phyloP scores from a whole-genome alignment of 2,888 invertebrate genomes.

The Thyatira batis region DNA sequence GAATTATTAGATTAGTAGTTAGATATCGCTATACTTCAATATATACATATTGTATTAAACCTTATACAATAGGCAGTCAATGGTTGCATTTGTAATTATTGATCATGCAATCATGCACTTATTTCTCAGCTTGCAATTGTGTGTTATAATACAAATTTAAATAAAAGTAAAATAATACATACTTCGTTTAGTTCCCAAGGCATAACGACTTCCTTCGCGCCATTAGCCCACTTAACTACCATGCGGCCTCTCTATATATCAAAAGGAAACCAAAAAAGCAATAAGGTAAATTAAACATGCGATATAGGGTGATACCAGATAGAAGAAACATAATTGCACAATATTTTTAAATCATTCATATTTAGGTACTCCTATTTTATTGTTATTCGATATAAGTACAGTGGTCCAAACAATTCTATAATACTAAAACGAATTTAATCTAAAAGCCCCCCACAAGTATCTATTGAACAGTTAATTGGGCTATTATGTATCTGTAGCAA shows the following conservation, averaged over 20 bases:
- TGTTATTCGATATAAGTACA: neutral
- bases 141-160: conserved; percentile 24
- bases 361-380: neutral
- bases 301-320: conserved; percentile 26
- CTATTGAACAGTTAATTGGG: too few species aligned
- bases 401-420: neutral
- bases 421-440: too few species aligned
- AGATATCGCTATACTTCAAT: too few species aligned
- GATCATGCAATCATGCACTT: conserved; percentile 7
- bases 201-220: conserved; percentile 76
- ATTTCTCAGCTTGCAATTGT: neutral
- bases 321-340: conserved; percentile 9
- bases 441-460: too few species aligned
- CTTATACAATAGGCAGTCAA: conserved; percentile 15
- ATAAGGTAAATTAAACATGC: conserved; percentile 71
- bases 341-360: neutral
- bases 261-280: conserved; percentile 69
- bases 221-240: conserved; percentile 81
- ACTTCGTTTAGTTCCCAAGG: conserved; percentile 79
- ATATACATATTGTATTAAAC: too few species aligned
- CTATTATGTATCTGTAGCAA: neutral
- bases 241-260: conserved; percentile 76
- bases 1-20: too few species aligned
- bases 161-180: conserved; percentile 59
- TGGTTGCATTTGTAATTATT: conserved; percentile 20